Conservation (phyloP, 2,113 vertebrate species). For the Brachyhypopomus occidentalis region DNA sequence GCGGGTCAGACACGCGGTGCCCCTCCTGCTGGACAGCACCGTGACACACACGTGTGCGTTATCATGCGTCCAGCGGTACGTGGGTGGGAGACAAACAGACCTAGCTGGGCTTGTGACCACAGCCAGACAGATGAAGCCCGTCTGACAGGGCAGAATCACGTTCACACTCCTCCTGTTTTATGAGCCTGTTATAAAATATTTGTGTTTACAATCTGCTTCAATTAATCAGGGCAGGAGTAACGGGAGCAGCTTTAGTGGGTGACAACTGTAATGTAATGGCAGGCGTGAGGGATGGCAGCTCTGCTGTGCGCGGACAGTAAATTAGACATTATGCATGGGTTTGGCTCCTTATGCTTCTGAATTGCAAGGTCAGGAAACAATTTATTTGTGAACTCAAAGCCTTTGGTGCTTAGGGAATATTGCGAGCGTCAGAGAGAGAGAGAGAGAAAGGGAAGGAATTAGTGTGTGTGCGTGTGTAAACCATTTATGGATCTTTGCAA, state of each 20-base stretch:
- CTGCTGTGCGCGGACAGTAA: slow-evolving; percentile 88
- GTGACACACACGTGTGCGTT: slow-evolving; percentile 46
- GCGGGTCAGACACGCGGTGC: slow-evolving; percentile 32
- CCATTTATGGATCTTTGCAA: slow-evolving; percentile 28
- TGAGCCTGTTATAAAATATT: slow-evolving; percentile 80
- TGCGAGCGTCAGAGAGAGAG: slow-evolving; percentile 39
- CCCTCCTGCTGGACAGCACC: slow-evolving; percentile 55
- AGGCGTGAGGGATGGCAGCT: slow-evolving; percentile 91
- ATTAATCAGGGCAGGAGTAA: slow-evolving; percentile 80
- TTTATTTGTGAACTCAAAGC: slow-evolving; percentile 61
- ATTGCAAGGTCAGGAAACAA: slow-evolving; percentile 62
- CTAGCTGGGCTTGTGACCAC: slow-evolving; percentile 3
- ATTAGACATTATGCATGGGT: slow-evolving; percentile 96
- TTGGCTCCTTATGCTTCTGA: slow-evolving; percentile 82
- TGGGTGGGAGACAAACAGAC: too few relatives aligned
- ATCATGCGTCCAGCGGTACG: not conserved
- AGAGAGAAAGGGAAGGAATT: slow-evolving; percentile 31
- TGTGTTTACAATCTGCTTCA: slow-evolving; percentile 79
- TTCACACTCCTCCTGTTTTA: slow-evolving; percentile 66
- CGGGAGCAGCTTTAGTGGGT: slow-evolving; percentile 74
- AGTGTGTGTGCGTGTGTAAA: slow-evolving; percentile 44
- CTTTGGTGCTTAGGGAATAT: slow-evolving; percentile 53
- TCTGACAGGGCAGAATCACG: slow-evolving; percentile 54
- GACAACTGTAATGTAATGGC: slow-evolving; percentile 91
- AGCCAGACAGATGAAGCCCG: slow-evolving; percentile 43